Evolutionary conservation across 2,888 invertebrate species (phyloP).

Genomic region (Papilio elwesi): DNA sequence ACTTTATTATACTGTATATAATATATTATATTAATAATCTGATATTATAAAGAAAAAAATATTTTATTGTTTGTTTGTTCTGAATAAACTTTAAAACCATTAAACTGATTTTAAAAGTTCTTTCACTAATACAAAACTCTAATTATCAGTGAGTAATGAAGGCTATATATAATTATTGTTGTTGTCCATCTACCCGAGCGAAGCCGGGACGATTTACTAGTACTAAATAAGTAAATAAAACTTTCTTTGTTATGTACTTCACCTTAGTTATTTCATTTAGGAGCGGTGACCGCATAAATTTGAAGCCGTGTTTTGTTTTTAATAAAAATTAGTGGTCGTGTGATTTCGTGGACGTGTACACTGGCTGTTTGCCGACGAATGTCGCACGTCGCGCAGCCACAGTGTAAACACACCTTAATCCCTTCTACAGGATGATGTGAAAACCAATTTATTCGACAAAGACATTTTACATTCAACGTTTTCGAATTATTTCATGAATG

Average conservation of each 20-base stretch:
- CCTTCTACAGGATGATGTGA: slow-evolving; percentile 49
- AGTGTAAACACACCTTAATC: slow-evolving; percentile 54
- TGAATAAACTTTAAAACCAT: too few relatives aligned
- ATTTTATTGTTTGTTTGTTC: too few relatives aligned
- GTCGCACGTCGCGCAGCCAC: slow-evolving; percentile 62
- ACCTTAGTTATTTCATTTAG: slow-evolving; percentile 22
- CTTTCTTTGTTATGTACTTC: background rate
- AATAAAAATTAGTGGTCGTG: slow-evolving; percentile 58
- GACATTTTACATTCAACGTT: background rate
- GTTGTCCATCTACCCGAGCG: too few relatives aligned
- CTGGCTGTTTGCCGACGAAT: slow-evolving; percentile 66
- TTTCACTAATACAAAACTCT: too few relatives aligned
- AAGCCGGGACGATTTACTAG: background rate
- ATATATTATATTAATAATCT: too few relatives aligned
- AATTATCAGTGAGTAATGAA: too few relatives aligned
- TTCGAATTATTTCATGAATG: background rate
- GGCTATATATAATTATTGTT: too few relatives aligned
- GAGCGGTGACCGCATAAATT: slow-evolving; percentile 44
- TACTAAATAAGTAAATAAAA: background rate
- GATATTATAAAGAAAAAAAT: too few relatives aligned
- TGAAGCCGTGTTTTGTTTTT: slow-evolving; percentile 50
- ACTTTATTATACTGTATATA: too few relatives aligned
- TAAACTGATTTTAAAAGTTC: too few relatives aligned
- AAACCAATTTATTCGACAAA: background rate
- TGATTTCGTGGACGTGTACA: slow-evolving; percentile 54